These are phyloP conservation scores for Notarius quadriscutis DNA, from an alignment of 2,113 vertebrate species.

Conservation along the genomic window DNA sequence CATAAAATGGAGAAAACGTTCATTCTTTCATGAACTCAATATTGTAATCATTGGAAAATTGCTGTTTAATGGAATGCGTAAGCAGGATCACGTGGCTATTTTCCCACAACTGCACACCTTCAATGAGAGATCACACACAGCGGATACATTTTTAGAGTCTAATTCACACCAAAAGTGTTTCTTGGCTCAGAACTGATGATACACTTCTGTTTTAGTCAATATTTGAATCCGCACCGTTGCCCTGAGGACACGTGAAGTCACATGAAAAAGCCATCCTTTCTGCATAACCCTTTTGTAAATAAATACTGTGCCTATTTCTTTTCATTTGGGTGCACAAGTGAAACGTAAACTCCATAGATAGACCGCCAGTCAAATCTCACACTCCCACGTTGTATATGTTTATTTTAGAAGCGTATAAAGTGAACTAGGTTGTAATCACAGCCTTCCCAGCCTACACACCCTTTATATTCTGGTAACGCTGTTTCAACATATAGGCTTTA, in stretches of 20 bases:
- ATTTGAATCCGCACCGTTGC: background rate
- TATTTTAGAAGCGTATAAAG: background rate
- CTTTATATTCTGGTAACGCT: background rate
- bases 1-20: too few species aligned
- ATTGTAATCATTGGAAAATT: background rate
- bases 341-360: background rate
- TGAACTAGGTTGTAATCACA: conserved; percentile 6
- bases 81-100: background rate
- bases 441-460: background rate
- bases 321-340: background rate
- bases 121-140: background rate
- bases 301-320: background rate
- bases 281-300: background rate
- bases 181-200: background rate
- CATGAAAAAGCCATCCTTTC: background rate
- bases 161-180: background rate
- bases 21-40: background rate
- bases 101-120: background rate
- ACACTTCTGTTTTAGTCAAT: background rate
- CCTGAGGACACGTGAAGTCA: background rate
- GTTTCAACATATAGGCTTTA: background rate
- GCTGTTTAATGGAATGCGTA: background rate
- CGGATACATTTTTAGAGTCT: background rate
- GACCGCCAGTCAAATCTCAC: background rate
- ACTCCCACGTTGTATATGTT: background rate